Conservation (phyloP, 2,888 invertebrate genomes). For the Archips xylosteana region DNA sequence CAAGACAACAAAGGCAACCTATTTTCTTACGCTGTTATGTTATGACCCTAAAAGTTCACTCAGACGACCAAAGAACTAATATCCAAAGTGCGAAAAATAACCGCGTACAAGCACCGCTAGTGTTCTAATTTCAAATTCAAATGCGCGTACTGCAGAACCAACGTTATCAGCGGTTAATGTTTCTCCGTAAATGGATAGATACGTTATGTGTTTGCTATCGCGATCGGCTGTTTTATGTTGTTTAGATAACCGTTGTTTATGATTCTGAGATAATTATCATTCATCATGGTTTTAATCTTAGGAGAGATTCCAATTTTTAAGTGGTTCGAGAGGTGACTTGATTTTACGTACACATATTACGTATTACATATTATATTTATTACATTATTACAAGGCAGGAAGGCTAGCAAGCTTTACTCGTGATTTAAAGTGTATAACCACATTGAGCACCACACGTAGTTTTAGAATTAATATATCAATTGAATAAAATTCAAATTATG, state of each 20-base stretch:
- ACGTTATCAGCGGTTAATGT: constrained; percentile 40
- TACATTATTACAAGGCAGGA: too few relatives aligned
- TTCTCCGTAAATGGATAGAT: constrained; percentile 37
- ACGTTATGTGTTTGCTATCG: constrained; percentile 37
- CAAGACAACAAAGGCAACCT: too few relatives aligned
- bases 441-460: too few relatives aligned
- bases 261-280: constrained; percentile 25
- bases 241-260: constrained; percentile 31
- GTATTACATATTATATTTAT: too few relatives aligned
- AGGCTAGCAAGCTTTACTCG: too few relatives aligned
- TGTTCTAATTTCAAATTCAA: constrained; percentile 47
- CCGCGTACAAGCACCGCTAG: neutral
- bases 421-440: too few relatives aligned
- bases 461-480: too few relatives aligned
- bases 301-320: neutral
- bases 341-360: neutral
- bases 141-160: constrained; percentile 46
- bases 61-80: neutral
- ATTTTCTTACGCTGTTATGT: too few relatives aligned
- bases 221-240: constrained; percentile 26
- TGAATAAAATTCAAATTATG: too few relatives aligned
- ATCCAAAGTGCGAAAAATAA: neutral
- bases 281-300: constrained; percentile 20
- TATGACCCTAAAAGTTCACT: neutral
- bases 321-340: neutral